Evolutionary conservation across 2,888 invertebrate species (phyloP), one percentile per base, ranked within the genome.

Genomic region (Drosophila subsilvestris): DNA sequence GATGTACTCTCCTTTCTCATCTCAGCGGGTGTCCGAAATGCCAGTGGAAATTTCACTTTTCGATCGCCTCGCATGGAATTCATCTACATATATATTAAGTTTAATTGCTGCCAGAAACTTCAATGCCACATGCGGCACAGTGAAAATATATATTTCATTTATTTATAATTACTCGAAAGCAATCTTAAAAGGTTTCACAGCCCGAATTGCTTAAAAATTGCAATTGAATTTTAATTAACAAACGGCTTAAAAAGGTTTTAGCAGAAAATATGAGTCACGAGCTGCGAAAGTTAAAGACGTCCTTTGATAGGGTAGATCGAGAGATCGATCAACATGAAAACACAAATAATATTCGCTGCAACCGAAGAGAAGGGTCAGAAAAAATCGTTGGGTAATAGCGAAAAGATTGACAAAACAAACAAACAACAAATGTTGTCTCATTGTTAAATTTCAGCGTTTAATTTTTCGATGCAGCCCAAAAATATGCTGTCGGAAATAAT

Each of bases 91-190:
- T 32, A 12, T 32, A 32, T 37, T 37, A 37, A n/a, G 37, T 17
- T 32, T 47, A 58, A 61, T 56, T 56, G 45, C n/a, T 9, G 14
- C 12, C 44, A 45, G 37, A 37, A 37, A 37, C 37, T 37, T 6
- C 37, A 37, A 37, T 37, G 37, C 32, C 32, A 12, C 32, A 32
- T 12, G 32, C 32, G 32, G 5, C 14, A 14, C 6, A 6, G 14
- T 2, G 14, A 14, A 37, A 37, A 37, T 14, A 6, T n/a, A 7
- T n/a, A 37, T 37, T 37, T n/a, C 14, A 37, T 37, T 37, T 37
- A 37, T 37, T 37, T 37, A 37, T 37, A 37, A 37, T 37, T n/a
- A 37, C 37, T 37, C 37, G n/a, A 37, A 37, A n/a, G 37, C 37
- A 37, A 37, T n/a, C 37, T 37, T 37, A 37, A 37, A 14, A 14